phyloP scores from a whole-genome alignment of 2,888 invertebrate species.

The Cylloceria caligata region DNA sequence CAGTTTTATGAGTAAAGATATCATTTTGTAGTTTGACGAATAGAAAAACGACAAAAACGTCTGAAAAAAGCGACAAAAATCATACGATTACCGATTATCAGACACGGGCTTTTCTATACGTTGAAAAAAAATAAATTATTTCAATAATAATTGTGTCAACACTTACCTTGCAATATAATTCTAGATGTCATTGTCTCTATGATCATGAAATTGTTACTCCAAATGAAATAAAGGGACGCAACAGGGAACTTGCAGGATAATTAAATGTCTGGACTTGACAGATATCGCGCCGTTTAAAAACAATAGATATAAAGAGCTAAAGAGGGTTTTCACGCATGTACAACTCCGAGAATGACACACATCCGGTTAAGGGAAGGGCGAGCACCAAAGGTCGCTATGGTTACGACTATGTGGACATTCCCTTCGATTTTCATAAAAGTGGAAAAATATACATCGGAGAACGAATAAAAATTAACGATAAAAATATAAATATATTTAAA shows the following conservation, averaged over 20 bases:
- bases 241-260: neutral
- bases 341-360: neutral
- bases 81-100: too few relatives aligned
- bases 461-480: neutral
- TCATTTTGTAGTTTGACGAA: too few relatives aligned
- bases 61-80: too few relatives aligned
- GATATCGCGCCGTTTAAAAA: neutral
- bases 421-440: constrained; percentile 9
- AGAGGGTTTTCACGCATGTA: neutral
- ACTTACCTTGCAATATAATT: constrained; percentile 77
- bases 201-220: neutral
- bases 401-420: constrained; percentile 47
- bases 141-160: neutral
- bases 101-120: too few relatives aligned
- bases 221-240: neutral
- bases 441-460: neutral
- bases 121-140: too few relatives aligned
- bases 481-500: neutral
- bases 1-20: too few relatives aligned
- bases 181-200: constrained; percentile 75
- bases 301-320: neutral
- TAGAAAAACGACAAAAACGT: too few relatives aligned
- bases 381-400: constrained; percentile 62
- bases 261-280: constrained; percentile 2
- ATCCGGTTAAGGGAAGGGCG: neutral